A percentile compares a stretch with the other conserved stretches of the same genome.
Evolutionary conservation across 2,888 invertebrate species (phyloP).

Genomic region (Didymodactylos carnosus): DNA sequence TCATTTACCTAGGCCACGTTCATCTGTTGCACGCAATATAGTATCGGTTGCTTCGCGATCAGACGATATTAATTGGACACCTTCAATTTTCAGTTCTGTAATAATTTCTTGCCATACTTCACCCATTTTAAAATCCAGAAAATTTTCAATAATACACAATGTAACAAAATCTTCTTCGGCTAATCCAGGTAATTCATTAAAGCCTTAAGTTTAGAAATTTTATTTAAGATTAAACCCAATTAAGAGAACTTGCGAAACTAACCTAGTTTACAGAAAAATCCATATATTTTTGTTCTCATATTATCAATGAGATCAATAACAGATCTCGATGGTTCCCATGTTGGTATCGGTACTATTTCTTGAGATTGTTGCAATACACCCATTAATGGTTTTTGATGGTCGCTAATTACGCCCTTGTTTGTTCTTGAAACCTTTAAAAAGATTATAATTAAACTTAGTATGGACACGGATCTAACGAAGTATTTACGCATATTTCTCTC

Average conservation of each 20-base stretch:
- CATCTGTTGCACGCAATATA: conserved; percentile 27
- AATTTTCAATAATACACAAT: conserved; percentile 32
- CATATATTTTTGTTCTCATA: conserved; percentile 33
- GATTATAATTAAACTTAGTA: conserved; percentile 16
- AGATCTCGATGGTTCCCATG: conserved; percentile 21
- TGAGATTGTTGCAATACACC: neutral
- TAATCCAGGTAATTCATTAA: conserved; percentile 30
- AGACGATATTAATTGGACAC: conserved; percentile 30
- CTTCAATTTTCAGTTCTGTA: conserved; percentile 26
- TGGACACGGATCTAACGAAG: conserved; percentile 25
- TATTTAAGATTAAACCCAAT: neutral
- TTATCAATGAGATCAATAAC: conserved; percentile 34
- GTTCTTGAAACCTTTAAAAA: neutral
- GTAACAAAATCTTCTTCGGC: conserved; percentile 32
- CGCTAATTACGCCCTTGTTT: neutral
- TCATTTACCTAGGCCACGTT: conserved; percentile 15
- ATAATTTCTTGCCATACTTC: conserved; percentile 34
- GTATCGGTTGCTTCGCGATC: conserved; percentile 32
- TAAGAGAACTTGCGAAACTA: conserved; percentile 2
- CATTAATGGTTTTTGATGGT: neutral
- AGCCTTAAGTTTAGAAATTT: too few relatives aligned
- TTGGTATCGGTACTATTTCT: neutral
- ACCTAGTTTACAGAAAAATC: conserved; percentile 31
- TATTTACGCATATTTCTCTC: conserved; percentile 25
- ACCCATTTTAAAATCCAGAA: conserved; percentile 33